Evolutionary conservation across 1,140 invertebrate genomes (phyloP).

Genomic region (Macrostomum lignano): DNA sequence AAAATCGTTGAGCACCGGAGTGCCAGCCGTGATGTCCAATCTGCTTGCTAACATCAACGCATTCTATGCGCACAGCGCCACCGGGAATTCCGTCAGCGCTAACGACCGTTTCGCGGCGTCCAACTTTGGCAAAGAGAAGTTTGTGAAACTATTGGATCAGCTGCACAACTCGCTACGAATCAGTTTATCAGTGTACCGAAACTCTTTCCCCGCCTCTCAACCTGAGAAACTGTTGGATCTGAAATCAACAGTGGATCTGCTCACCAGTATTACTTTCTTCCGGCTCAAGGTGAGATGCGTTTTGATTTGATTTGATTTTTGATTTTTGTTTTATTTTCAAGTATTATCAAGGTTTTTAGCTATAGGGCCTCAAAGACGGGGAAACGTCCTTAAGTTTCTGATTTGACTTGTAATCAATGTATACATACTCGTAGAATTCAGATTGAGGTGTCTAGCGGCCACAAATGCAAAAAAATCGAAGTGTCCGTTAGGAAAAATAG

Average conservation of each 20-base stretch:
- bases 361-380: too few species aligned
- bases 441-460: too few species aligned
- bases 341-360: too few species aligned
- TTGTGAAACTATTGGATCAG: constrained; percentile 89
- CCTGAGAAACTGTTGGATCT: constrained; percentile 83
- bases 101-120: constrained; percentile 93
- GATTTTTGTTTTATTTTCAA: too few species aligned
- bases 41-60: constrained; percentile 94
- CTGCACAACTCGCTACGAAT: constrained; percentile 89
- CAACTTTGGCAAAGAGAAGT: constrained; percentile 99
- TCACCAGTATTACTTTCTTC: constrained; percentile 91
- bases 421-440: too few species aligned
- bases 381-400: too few species aligned
- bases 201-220: constrained; percentile 78
- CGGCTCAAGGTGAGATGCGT: constrained; percentile 78
- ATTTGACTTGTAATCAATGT: too few species aligned
- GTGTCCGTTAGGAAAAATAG: too few species aligned
- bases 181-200: constrained; percentile 92
- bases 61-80: constrained; percentile 81
- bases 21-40: constrained; percentile 93
- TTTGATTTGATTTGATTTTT: too few species aligned
- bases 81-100: constrained; percentile 36
- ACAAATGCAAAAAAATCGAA: too few species aligned
- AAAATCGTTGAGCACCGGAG: constrained; percentile 87
- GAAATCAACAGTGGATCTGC: constrained; percentile 73